Conservation (phyloP, 2,113 vertebrate species). For the Cyanoderma ruficeps region DNA sequence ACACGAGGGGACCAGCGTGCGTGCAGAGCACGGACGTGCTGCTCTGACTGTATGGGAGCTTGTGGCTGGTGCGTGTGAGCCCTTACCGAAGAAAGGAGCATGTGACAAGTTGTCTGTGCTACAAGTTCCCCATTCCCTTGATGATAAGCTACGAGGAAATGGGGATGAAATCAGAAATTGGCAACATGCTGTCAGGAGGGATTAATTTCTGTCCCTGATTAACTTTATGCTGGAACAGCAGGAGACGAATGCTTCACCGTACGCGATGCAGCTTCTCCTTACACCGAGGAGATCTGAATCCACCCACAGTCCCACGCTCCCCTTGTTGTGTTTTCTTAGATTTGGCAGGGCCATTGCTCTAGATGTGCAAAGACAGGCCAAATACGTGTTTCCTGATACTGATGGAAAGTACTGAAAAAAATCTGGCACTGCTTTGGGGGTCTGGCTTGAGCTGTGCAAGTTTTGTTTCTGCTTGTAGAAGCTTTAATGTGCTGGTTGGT, state of each 20-base stretch:
- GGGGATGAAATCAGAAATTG: slow-evolving; percentile 56
- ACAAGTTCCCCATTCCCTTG: slow-evolving; percentile 9
- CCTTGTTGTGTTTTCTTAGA: not conserved
- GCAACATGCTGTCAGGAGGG: slow-evolving; percentile 59
- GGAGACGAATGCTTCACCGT: not conserved
- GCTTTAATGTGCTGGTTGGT: not conserved
- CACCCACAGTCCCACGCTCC: accelerated
- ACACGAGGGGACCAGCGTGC: not conserved
- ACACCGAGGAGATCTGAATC: not conserved
- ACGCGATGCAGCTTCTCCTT: not conserved
- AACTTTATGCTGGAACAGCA: slow-evolving; percentile 49
- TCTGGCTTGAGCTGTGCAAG: not conserved
- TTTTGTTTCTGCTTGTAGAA: not conserved
- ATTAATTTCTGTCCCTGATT: slow-evolving; percentile 67
- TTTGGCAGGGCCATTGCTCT: not conserved
- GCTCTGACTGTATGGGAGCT: not conserved
- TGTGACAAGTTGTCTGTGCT: not conserved
- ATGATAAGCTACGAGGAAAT: slow-evolving; percentile 25
- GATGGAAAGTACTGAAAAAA: not conserved
- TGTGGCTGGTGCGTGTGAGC: not conserved
- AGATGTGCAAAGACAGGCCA: not conserved
- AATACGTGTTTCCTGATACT: not conserved
- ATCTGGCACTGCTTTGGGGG: not conserved
- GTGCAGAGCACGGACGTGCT: accelerated
- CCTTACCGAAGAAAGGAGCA: not conserved